These are phyloP conservation scores for Synergus japonicus DNA, from an alignment of 2,888 invertebrate species.

Conservation along the genomic window DNA sequence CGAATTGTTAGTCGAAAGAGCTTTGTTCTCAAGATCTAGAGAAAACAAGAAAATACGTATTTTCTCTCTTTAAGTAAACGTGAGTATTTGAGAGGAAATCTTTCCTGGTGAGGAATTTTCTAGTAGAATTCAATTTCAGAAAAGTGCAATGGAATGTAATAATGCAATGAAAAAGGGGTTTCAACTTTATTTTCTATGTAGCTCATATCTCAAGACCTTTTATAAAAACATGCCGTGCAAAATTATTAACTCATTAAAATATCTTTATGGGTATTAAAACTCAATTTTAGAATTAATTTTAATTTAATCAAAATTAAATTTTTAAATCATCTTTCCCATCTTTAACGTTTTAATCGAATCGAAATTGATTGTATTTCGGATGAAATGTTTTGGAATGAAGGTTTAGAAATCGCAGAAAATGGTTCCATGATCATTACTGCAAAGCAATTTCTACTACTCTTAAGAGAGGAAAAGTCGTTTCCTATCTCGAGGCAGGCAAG, in stretches of 20 bases:
- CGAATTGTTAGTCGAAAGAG: neutral
- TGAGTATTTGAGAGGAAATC: neutral
- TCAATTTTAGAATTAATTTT: neutral
- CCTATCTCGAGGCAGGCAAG: neutral
- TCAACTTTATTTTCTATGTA: neutral
- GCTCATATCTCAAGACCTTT: neutral
- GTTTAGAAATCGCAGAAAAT: slow-evolving; percentile 3
- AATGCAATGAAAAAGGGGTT: neutral
- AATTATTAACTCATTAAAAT: neutral
- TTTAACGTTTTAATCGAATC: neutral
- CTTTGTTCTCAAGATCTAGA: neutral
- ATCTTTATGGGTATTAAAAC: neutral
- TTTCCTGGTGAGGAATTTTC: neutral
- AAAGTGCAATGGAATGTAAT: neutral
- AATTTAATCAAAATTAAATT: no score
- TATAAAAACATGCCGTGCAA: no score
- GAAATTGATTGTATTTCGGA: neutral
- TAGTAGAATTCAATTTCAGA: neutral
- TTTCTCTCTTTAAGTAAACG: neutral
- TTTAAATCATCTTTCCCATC: neutral
- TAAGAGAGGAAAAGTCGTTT: neutral
- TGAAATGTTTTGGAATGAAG: neutral
- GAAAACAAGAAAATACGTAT: neutral
- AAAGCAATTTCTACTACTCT: slow-evolving; percentile 3
- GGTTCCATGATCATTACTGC: slow-evolving; percentile 2